Evolutionary conservation across 2,888 invertebrate species (phyloP).

Genomic region (Melieria crassipennis): DNA sequence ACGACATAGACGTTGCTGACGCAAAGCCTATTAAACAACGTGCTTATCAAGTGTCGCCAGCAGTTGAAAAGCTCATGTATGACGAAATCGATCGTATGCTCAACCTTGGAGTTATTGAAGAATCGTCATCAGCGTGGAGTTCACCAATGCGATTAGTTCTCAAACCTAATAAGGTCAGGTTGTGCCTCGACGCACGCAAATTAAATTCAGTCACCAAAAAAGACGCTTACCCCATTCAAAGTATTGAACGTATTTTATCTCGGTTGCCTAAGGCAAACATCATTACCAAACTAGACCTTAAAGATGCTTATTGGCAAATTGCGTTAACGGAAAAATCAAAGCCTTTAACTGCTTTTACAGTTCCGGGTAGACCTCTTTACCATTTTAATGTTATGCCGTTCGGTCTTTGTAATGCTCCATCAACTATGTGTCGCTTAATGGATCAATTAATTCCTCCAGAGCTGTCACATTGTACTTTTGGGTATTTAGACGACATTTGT

Average conservation of each 20-base stretch:
- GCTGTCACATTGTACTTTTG: too few species aligned
- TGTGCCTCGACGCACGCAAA: slow-evolving; percentile 37
- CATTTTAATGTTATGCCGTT: too few species aligned
- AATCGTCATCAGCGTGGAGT: slow-evolving; percentile 37
- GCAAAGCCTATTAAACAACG: slow-evolving; percentile 38
- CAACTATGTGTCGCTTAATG: too few species aligned
- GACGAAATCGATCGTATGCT: slow-evolving; percentile 53
- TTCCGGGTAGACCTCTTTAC: too few species aligned
- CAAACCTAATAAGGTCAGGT: slow-evolving; percentile 32
- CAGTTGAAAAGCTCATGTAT: slow-evolving; percentile 34
- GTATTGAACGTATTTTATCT: slow-evolving; percentile 39
- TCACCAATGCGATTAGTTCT: slow-evolving; percentile 18
- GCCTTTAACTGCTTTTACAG: slow-evolving; percentile 28
- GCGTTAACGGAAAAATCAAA: too few species aligned
- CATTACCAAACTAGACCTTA: slow-evolving; percentile 35
- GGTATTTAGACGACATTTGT: too few species aligned
- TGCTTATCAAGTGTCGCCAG: slow-evolving; percentile 38
- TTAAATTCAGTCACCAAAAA: slow-evolving; percentile 46
- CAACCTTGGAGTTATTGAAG: slow-evolving; percentile 46
- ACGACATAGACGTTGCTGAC: slow-evolving; percentile 34
- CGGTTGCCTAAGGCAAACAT: slow-evolving; percentile 26
- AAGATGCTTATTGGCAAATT: too few species aligned
- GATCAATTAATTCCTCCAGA: too few species aligned
- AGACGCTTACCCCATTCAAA: slow-evolving; percentile 40
- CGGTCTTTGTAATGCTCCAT: too few species aligned